These are phyloP conservation scores for Brachyptera putata DNA, from an alignment of 2,888 invertebrate genomes.

Conservation along the genomic window DNA sequence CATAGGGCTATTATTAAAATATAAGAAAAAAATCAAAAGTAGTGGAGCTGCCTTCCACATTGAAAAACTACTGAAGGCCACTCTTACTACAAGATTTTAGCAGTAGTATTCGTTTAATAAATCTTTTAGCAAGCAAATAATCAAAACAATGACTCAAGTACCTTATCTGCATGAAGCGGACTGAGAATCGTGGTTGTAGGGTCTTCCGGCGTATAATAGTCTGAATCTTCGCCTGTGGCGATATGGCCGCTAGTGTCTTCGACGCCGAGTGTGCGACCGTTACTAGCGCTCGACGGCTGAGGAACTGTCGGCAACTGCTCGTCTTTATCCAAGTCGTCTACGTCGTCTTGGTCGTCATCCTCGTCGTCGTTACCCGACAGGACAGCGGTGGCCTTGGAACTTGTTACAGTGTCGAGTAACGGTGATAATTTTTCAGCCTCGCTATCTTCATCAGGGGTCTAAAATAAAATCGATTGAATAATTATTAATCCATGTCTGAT, in stretches of 20 bases:
- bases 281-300: background rate
- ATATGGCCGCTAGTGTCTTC: background rate
- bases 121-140: no score
- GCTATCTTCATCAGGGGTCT: constrained; percentile 68
- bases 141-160: no score
- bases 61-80: no score
- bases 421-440: constrained; percentile 81
- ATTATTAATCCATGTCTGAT: no score
- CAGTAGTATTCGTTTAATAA: no score
- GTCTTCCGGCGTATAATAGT: constrained; percentile 76
- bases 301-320: constrained; percentile 14
- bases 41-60: no score
- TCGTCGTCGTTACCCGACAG: constrained; percentile 43
- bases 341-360: constrained; percentile 43
- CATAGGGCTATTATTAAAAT: no score
- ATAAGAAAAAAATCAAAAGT: no score
- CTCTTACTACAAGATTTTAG: no score
- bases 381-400: constrained; percentile 40
- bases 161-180: constrained; percentile 49
- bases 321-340: constrained; percentile 37
- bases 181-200: constrained; percentile 63
- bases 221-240: constrained; percentile 60
- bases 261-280: background rate
- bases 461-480: constrained; percentile 29
- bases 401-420: constrained; percentile 52